Conservation (phyloP, 1,140 invertebrate species). For the Apocrypta bakeri region DNA sequence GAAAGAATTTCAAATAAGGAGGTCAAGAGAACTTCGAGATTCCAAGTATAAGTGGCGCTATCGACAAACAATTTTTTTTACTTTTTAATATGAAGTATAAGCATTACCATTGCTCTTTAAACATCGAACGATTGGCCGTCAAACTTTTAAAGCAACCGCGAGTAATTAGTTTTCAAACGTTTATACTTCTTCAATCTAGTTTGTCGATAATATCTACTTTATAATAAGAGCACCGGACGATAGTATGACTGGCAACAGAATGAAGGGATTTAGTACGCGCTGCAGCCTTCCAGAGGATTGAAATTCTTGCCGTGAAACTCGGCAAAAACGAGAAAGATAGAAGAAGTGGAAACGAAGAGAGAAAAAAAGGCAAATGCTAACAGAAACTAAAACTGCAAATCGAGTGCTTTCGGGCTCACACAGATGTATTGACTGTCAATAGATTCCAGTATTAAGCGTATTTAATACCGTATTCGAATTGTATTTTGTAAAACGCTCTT, state of each 20-base stretch:
- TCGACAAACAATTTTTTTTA: not conserved
- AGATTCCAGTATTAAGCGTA: constrained; percentile 26
- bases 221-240: not conserved
- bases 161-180: constrained; percentile 18
- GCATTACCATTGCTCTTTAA: not conserved
- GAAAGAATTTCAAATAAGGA: not conserved
- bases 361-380: constrained; percentile 14
- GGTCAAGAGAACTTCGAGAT: not conserved
- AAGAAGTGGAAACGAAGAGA: constrained; percentile 6
- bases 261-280: constrained; percentile 3
- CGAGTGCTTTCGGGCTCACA: constrained; percentile 16
- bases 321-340: constrained; percentile 22
- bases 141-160: not conserved
- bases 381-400: constrained; percentile 29
- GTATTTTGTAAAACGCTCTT: not conserved
- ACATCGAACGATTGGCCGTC: not conserved
- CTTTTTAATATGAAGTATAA: not conserved
- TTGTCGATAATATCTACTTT: constrained; percentile 6
- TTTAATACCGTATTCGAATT: constrained; percentile 35
- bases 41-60: too few species aligned
- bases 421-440: constrained; percentile 41
- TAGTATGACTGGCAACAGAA: constrained; percentile 15
- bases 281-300: constrained; percentile 18
- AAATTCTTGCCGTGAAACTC: constrained; percentile 20
- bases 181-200: not conserved